Base-by-base conservation (phyloP, 2,888 invertebrate genomes). In the Amaurobius ferox region DNA sequence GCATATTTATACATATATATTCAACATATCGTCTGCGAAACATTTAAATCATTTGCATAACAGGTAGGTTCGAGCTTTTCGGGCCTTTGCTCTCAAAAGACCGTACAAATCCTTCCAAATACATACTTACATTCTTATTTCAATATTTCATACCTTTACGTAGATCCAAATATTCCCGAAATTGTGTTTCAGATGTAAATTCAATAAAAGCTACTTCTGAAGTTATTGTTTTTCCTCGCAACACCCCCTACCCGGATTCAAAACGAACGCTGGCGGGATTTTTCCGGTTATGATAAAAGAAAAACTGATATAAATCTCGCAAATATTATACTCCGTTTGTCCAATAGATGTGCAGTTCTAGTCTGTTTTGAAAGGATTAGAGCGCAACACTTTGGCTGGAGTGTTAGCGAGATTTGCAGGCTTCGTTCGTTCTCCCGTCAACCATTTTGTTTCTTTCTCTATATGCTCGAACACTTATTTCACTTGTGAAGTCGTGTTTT, bases 301-400 rank as follows among this genome's bases (percentile, higher is more conserved):
- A 55, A 55, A n/a, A n/a, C n/a, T n/a, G n/a, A n/a, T n/a, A n/a
- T n/a, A n/a, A n/a, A n/a, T n/a, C n/a, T 55, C 23, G 55, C 55
- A 55, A 55, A 55, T 55, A 55, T 55, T 55, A 55, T 55, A 23
- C 55, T 55, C 23, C 11, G 23, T 55, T 55, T 55, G 55, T 55
- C 55, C 55, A 55, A 55, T 55, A 55, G 55, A 19, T 55, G 23
- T 55, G 55, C 55, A 19, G 55, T 23, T 55, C 23, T 23, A 1
- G 23, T 55, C 55, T 55, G 55, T 23, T 55, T 55, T 55, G 13
- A 23, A 3, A 5, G 23, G 55, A 55, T 55, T 55, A 55, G 19
- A 23, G 23, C 3, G 23, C 55, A 23, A 55, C 23, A 23, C 55
- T 55, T 55, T 23, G 44, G n/a, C 44, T 16, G 6, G 44, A 44